Conservation (phyloP, 2,888 invertebrate species). For the Melipona bicolor region DNA sequence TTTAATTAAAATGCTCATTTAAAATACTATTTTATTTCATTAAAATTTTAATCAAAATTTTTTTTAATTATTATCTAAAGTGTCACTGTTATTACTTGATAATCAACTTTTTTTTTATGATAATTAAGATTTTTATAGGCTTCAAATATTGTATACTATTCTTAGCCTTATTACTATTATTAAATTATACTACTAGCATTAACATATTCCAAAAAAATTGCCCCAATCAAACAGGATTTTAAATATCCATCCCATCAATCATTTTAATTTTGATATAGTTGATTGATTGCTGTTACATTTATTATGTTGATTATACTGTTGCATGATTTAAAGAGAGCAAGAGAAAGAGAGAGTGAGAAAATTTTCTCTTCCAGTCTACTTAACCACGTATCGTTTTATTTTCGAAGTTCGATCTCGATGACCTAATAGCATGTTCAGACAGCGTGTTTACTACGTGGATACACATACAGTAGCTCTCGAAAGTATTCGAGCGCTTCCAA, state of each 20-base stretch:
- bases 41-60: neutral
- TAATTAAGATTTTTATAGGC: neutral
- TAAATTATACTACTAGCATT: neutral
- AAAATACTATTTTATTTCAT: neutral
- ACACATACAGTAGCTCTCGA: too few relatives aligned
- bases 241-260: neutral
- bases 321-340: neutral
- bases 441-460: neutral
- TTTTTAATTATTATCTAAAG: neutral
- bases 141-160: neutral
- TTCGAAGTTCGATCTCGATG: slow-evolving; percentile 9
- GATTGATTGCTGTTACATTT: neutral
- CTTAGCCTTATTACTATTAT: neutral
- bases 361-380: neutral
- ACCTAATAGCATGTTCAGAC: neutral
- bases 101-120: neutral
- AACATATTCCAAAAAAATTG: neutral
- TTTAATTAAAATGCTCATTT: neutral
- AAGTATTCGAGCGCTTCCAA: too few relatives aligned
- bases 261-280: neutral
- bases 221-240: neutral
- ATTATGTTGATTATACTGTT: neutral
- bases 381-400: slow-evolving; percentile 1
- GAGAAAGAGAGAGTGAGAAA: neutral
- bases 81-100: neutral